These are phyloP conservation scores for Dryobates pubescens DNA, from an alignment of 2,797 vertebrate species.

Conservation along the genomic window DNA sequence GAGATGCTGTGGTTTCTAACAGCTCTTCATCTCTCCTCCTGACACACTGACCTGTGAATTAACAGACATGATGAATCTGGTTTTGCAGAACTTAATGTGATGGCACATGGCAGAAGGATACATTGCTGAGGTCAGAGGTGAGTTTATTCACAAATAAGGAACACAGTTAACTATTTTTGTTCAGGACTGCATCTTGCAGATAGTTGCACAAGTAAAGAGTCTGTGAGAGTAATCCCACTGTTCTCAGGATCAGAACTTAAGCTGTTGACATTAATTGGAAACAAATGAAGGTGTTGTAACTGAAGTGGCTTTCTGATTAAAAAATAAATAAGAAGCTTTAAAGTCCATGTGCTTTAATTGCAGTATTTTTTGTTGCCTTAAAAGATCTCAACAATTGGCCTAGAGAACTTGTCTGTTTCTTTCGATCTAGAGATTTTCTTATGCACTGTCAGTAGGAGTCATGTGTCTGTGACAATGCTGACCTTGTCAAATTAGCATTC, in stretches of 20 bases:
- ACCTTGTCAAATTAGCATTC: neutral
- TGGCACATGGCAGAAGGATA: neutral
- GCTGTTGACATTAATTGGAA: neutral
- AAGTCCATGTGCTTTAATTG: neutral
- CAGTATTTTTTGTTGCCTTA: conserved; percentile 14
- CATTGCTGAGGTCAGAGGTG: neutral
- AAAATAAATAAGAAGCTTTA: neutral
- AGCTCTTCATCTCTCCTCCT: neutral
- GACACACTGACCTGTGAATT: neutral
- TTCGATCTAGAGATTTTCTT: neutral
- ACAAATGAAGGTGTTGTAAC: neutral
- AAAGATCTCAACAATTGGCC: neutral
- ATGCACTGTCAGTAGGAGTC: neutral
- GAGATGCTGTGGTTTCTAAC: neutral
- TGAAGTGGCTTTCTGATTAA: conserved; percentile 21
- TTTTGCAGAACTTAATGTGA: neutral
- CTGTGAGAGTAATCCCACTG: neutral
- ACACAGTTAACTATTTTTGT: neutral
- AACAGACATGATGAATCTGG: rapidly evolving
- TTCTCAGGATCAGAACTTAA: conserved; percentile 11
- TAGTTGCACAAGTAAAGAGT: neutral
- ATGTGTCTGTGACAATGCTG: neutral
- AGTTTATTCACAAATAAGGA: neutral
- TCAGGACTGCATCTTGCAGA: neutral
- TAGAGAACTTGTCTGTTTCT: neutral